Percentiles rank a stretch among this genome's conserved stretches.
Conservation (phyloP, 2,797 vertebrate genomes). For the Hyperoplus immaculatus region DNA sequence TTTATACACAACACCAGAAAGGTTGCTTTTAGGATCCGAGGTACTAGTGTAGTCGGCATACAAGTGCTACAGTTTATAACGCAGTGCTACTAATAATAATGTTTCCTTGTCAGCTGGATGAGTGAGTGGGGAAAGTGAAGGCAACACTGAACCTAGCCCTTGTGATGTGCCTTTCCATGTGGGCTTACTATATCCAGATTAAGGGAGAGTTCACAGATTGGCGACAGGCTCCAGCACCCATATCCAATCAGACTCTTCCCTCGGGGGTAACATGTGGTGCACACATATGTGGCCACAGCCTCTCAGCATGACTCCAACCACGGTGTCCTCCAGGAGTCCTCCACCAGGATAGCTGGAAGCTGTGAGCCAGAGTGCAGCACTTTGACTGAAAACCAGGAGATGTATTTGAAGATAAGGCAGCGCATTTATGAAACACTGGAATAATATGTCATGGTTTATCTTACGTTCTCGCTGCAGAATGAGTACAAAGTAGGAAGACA, state of each 20-base stretch:
- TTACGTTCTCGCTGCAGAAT: slow-evolving; percentile 33
- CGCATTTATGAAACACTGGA: slow-evolving; percentile 52
- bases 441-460: slow-evolving; percentile 55
- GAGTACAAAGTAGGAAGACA: slow-evolving; percentile 38
- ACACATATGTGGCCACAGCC: slow-evolving; percentile 81
- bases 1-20: slow-evolving; percentile 28
- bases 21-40: slow-evolving; percentile 25
- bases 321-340: slow-evolving; percentile 81
- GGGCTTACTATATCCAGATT: slow-evolving; percentile 84
- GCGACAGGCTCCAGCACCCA: slow-evolving; percentile 81
- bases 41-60: slow-evolving; percentile 25
- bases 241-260: slow-evolving; percentile 81
- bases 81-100: slow-evolving; percentile 46
- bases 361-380: slow-evolving; percentile 57
- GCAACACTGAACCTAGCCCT: slow-evolving; percentile 69
- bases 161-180: slow-evolving; percentile 79
- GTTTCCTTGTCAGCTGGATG: slow-evolving; percentile 73
- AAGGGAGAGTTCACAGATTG: slow-evolving; percentile 79
- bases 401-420: slow-evolving; percentile 60
- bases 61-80: slow-evolving; percentile 51
- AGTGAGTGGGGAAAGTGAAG: slow-evolving; percentile 68
- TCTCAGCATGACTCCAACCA: slow-evolving; percentile 72
- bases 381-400: slow-evolving; percentile 47
- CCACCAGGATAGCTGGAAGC: slow-evolving; percentile 65
- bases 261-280: slow-evolving; percentile 79